These are phyloP conservation scores for Orbicella faveolata DNA, from an alignment of 64 coral and sea anemone genomes.

Conservation along the genomic window DNA sequence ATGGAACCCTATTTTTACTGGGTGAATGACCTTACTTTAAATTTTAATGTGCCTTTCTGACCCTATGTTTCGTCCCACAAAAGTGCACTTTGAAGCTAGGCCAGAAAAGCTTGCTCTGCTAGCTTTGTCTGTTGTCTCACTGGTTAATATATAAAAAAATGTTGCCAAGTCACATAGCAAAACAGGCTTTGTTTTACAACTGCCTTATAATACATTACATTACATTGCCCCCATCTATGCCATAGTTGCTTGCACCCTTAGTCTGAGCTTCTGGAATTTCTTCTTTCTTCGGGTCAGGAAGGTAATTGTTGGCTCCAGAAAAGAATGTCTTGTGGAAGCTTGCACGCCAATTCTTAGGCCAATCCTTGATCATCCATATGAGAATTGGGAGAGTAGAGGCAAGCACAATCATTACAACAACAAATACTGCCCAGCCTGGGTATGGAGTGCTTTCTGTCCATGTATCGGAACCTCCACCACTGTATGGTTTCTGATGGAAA, in stretches of 20 bases:
- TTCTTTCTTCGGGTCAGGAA: constrained; percentile 71
- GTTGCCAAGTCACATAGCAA: no score
- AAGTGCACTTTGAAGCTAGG: no score
- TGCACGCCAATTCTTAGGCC: constrained; percentile 90
- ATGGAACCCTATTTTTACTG: no score
- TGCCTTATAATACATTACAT: not conserved
- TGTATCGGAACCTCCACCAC: constrained; percentile 18
- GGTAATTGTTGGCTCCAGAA: constrained; percentile 88
- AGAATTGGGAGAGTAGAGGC: constrained; percentile 85
- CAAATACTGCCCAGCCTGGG: constrained; percentile 83
- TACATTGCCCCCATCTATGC: not conserved
- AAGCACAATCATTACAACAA: constrained; percentile 72
- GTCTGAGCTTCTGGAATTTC: not conserved
- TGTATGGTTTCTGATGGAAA: constrained; percentile 41
- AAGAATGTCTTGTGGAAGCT: constrained; percentile 84
- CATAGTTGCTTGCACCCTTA: not conserved
- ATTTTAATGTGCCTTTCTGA: no score
- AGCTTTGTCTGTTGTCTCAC: no score
- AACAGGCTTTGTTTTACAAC: not conserved
- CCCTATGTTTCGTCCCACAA: no score
- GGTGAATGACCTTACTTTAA: no score
- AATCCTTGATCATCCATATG: constrained; percentile 89
- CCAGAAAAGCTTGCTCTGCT: no score
- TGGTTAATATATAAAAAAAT: no score
- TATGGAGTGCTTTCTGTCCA: constrained; percentile 20